phyloP scores from a whole-genome alignment of 2,888 invertebrate genomes.

The Drosophila villosipedis region DNA sequence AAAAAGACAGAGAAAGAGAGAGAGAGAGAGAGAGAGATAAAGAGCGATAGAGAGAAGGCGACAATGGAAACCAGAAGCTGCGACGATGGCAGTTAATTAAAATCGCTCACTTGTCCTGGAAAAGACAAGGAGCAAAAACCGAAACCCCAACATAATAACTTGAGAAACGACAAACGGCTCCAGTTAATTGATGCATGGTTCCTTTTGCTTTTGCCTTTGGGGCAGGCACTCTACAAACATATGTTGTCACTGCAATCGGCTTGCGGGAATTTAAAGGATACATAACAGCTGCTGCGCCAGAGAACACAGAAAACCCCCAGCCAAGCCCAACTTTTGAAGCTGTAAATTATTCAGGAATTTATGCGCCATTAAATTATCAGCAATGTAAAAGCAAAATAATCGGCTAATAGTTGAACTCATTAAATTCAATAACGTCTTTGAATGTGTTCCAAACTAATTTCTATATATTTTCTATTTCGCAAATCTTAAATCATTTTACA shows the following conservation, averaged over 20 bases:
- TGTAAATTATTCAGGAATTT: background rate
- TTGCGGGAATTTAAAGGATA: background rate
- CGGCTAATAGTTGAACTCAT: background rate
- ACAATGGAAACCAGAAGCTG: conserved; percentile 28
- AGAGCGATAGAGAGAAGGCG: background rate
- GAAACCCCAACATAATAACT: conserved; percentile 53
- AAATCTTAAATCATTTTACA: background rate
- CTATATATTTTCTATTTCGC: background rate
- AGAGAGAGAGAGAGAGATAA: background rate
- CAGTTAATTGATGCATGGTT: conserved; percentile 29
- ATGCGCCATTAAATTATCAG: background rate
- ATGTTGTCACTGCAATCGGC: conserved; percentile 25
- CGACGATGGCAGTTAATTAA: conserved; percentile 76
- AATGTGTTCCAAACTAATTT: background rate
- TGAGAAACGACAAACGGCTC: conserved; percentile 63
- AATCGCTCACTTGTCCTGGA: conserved; percentile 67
- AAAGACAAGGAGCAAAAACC: conserved; percentile 21
- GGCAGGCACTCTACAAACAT: conserved; percentile 22
- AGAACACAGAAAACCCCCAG: background rate
- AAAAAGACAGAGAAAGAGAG: background rate
- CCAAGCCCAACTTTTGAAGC: background rate
- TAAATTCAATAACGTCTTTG: background rate
- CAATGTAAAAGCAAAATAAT: background rate
- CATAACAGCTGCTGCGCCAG: conserved; percentile 1
- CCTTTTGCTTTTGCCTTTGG: conserved; percentile 34